Base-by-base conservation (phyloP, 2,888 invertebrate species). In the Ectemnius continuus region DNA sequence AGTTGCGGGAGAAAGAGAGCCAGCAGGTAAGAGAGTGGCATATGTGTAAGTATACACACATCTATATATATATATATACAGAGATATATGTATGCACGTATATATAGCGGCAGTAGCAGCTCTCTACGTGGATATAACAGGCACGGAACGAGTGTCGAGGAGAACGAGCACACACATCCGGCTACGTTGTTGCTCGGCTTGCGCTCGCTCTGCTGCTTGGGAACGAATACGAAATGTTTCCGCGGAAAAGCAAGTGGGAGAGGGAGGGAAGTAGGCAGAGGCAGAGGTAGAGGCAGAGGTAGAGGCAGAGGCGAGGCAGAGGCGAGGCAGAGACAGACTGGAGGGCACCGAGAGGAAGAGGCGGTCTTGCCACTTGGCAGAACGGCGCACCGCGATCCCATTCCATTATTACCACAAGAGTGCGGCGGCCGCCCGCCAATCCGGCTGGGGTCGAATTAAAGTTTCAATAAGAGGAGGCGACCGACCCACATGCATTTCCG, bases 211-310 rank as follows among this genome's bases (percentile, higher is more conserved):
- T 36, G 8, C 36, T 36, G 8, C 36, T 36, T 62, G 52, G 60
- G 73, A 72, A 62, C 64, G 61, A 28, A 60, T 58, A 73, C 58
- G 78, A 70, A 76, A 67, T 23, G 65, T 68, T 73, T 66, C 73
- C 67, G 69, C 48, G 52, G 47, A 60, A 45, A 36, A 58, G 28
- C 60, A 56, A 58, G 23, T 13, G 58, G n/a, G 48, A 47, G 48
- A 47, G 61, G n/a, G 61, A 36, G 47, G 4, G 11, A 52, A n/a
- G 20, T 13, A 48, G 45, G 23, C 2, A 45, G 16, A 28, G 14
- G 18, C 13, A n/a, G 23, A 23, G 45, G n/a, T 6, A 23, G 65
- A 56, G 60, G 46, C 14, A 58, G 20, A n/a, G 58, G n/a, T 46
- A 47, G 23, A 66, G 61, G n/a, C 56, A 23, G 65, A 56, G 66